Base-by-base conservation (phyloP, 2,113 vertebrate species). In the Tyto alba region DNA sequence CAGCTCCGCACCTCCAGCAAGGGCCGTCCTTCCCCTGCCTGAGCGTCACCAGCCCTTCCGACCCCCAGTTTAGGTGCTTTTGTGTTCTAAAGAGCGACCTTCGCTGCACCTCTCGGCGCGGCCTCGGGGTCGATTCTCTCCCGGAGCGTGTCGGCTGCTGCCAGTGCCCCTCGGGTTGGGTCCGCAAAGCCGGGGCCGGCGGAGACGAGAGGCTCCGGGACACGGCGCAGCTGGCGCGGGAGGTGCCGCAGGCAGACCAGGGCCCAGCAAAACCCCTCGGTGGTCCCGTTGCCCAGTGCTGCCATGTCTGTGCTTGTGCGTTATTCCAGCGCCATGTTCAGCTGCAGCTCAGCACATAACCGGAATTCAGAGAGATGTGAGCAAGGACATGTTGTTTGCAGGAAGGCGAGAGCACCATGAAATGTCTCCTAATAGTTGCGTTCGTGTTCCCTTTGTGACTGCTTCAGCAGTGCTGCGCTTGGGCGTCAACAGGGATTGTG, bases 231-330 rank as follows among this genome's bases (percentile, higher is more conserved):
- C 56, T 32, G 8, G 0, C 29, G 67, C 68, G 48, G 71, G 12
- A 75, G 40, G 27, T 48, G 79, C 6, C 1, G 2, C 27, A 13
- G 18, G 7, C 18, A 21, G 26, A 10, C 5, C 2, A 2, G 50
- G 69, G 55, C 27, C 3, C 7, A 52, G 59, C 21, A 34, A 16
- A 43, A 18, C 12, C 14, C 21, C 45, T 17, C 19, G 0, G 16
- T 7, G 57, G 32, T 45, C 47, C 13, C 8, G 0, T 1, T 10
- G 36, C 7, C 83, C 45, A 5, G n/a, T 26, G 18, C 59, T 15
- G 1, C 4, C 13, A 10, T 0, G 0, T 3, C 20, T 0, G 2
- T 13, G 47, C 4, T 1, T 19, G 22, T 18, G 1, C 4, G 2
- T 3, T 56, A 1, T 34, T 32, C 0, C 0, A 26, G 17, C 36